Base-by-base conservation (phyloP, 1,140 invertebrate genomes). In the Fopius arisanus region DNA sequence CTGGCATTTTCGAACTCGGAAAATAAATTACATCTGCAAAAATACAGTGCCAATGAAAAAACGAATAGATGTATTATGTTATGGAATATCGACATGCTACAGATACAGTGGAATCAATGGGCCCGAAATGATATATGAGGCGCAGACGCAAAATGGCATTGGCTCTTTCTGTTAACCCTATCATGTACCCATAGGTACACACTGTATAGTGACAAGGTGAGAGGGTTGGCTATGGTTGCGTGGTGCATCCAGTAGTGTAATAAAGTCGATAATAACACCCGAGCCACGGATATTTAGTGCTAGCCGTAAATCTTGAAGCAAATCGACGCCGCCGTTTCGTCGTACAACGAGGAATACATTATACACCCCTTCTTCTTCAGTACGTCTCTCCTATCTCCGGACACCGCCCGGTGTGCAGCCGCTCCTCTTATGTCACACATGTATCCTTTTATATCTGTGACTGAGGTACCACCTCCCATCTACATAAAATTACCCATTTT, bases 181-280 rank as follows among this genome's bases (percentile, higher is more conserved):
- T 83, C 80, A 73, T 77, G 54, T 21, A 59, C 23, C 54, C 23
- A 59, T 59, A 59, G 54, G 37, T 68, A 43, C 33, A 48, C n/a
- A 14, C 33, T 37, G 33, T 10, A 37, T 48, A 48, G 43, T 48
- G 43, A 48, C 43, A 48, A n/a, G 43, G n/a, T 19, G 43, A 12
- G n/a, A 51, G 54, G 23, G 19, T n/a, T n/a, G 23, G 54, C 16
- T 48, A 72, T 41, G 77, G 76, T 80, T 77, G 75, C 79, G 75
- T 77, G 68, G 73, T 63, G 75, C 54, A 26, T 59, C 54, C 54
- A 23, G 54, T 59, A 21, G 54, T 23, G 81, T 82, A 84, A 85
- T 84, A 84, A 84, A 84, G 79, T 78, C 82, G 82, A 86, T 85
- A 86, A 84, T 86, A 84, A 85, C 82, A 80, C 81, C 54, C 78